Evolutionary conservation across 2,113 vertebrate species (phyloP), one percentile per base, ranked within the genome.

Genomic region (Atrichornis clamosus): DNA sequence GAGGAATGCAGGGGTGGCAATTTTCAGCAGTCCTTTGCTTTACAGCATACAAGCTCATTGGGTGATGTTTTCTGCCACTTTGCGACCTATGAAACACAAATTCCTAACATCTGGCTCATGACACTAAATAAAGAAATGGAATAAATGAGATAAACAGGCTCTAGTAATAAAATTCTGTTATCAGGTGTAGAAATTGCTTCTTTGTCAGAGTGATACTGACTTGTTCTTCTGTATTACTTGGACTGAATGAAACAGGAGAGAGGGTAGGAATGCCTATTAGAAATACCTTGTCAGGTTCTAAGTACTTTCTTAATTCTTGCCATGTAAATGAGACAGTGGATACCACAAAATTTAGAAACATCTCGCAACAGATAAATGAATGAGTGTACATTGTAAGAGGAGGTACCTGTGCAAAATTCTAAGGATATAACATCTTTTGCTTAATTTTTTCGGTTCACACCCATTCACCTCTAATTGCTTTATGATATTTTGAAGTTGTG

Each of bases 41-140:
- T 80, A 4, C 0, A 1, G 47, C 15, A 26, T 32, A 1, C 11
- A n/a, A n/a, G 7, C 16, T 52, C 1, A 0, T 4, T 73, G 44
- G 32, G 28, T 81, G 35, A 16, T 52, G 16, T 53, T 62, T 88
- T 37, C 32, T 80, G 10, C 20, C 11, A 1, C 20, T 65, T 90
- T 77, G 26, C 15, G 46, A 20, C 5, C 33, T 49, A 5, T 0
- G 0, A 28, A 50, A 30, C 20, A 46, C 47, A 62, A 79, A 3
- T 1, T 35, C 26, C 41, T n/a, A 13, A 30, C 14, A 8, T 24
- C 9, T n/a, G 28, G 4, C 28, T 60, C 32, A 3, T 23, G 28
- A 53, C 4, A 30, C 15, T 46, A 32, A 69, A 46, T 37, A 42
- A 74, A 77, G 22, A 65, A 65, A 53, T 10, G 0, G 14, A 35